Base-by-base conservation (phyloP, 2,888 invertebrate genomes). In the Clitarchus hookeri region DNA sequence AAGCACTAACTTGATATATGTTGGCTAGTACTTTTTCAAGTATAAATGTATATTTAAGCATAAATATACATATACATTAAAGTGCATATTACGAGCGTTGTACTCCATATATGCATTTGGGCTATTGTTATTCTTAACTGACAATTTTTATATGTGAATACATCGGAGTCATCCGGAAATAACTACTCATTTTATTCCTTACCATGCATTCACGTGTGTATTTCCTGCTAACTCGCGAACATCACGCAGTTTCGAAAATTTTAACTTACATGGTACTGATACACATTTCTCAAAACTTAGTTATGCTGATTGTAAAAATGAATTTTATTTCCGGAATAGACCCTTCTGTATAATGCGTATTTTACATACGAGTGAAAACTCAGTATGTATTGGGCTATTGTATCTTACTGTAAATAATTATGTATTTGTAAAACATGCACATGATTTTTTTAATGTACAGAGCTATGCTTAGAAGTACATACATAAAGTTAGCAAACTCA, bases 301-400 rank as follows among this genome's bases (percentile, higher is more conserved):
- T 65, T 11, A 65, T 19, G 65, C 25, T 82, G 16, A 82, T 82
- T 6, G 13, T 36, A 82, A 82, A 82, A 82, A 82, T 82, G 82
- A 82, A 82, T 82, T 27, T 82, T 82, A 82, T 82, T 82, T 82
- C 82, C 82, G 36, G 82, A 82, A 82, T 82, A 82, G 26, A 36
- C 82, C 44, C 82, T 82, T 44, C n/a, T 27, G 82, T 82, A 82
- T 82, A 27, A 82, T 85, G 84, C 77, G 84, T 86, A 79, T 86
- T 84, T 85, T 87, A 85, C 87, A 87, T 85, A 84, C 85, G 86
- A 87, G 87, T 84, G 87, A 84, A 84, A 85, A 84, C 86, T 87
- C 87, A 85, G 86, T 84, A 85, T 86, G 86, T 83, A 86, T 87
- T 86, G 87, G 86, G 86, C 87, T 87, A 87, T 87, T 87, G 86